Evolutionary conservation across 2,888 invertebrate genomes (phyloP), one percentile per base, ranked within the genome.

Genomic region (Lasioglossum vierecki): DNA sequence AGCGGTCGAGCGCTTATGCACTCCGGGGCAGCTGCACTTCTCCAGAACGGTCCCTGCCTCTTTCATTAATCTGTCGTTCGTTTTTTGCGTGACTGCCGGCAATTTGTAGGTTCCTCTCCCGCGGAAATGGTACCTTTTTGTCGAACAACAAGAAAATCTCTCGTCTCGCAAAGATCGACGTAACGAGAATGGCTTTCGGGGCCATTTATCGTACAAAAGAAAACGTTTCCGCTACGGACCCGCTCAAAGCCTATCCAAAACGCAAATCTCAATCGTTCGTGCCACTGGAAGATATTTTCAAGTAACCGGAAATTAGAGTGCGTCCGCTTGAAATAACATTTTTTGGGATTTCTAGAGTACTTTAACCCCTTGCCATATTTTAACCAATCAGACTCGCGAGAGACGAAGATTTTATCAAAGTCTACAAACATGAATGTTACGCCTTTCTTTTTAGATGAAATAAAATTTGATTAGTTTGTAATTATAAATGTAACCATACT

Each of bases 11-110:
- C 66, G 66, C 66, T 60, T 60, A 60, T 30, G 35, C 66, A 30
- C 35, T 68, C 39, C 68, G 18, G 30, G 15, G 35, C 66, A 66
- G 66, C 18, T 66, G 66, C 66, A 8, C 35, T 66, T 13, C 66
- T 53, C 22, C 3, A 53, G 66, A 66, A 66, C 35, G 66, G 66
- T 22, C 35, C 60, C 13, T 5, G 60, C 35, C 30, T 35, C 66
- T 66, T 30, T 66, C 66, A 66, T 66, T 66, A 66, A 66, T 66
- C 66, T 30, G 66, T 66, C 66, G 35, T 66, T 66, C 66, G 35
- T 35, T 66, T 66, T 66, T 66, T 35, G 66, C 66, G 35, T 35
- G 66, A 66, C 66, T 30, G 66, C 30, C 6, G 60, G 60, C 60
- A 60, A 60, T 60, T 60, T 60, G 60, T 60, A 60, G 13, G 60